Percentiles rank a stretch among this genome's conserved stretches.
Evolutionary conservation across 2,797 vertebrate species (phyloP).

Genomic region (Knipowitschia caucasica): DNA sequence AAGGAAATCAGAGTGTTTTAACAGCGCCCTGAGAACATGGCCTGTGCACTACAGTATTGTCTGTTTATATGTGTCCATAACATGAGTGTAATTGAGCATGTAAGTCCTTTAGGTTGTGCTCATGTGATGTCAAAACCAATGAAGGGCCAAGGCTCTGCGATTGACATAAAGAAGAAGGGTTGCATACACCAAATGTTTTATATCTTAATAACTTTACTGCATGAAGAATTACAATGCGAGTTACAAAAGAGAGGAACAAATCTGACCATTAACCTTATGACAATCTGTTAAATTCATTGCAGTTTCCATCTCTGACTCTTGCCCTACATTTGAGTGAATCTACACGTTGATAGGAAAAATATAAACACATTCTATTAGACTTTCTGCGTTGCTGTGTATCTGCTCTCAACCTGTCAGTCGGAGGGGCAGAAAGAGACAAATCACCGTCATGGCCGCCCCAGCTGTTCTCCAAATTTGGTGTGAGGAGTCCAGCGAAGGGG

Average conservation of each 20-base stretch:
- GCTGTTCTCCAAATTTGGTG: slow-evolving; percentile 83
- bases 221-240: not conserved
- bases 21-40: slow-evolving; percentile 88
- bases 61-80: slow-evolving; percentile 49
- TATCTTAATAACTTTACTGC: too few relatives aligned
- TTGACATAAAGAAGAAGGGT: not conserved
- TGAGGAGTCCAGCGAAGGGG: slow-evolving; percentile 63
- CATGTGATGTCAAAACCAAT: not conserved
- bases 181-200: too few relatives aligned
- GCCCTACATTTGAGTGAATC: not conserved
- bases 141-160: not conserved
- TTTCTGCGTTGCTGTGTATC: slow-evolving; percentile 19
- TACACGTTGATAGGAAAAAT: not conserved
- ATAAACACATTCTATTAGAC: slow-evolving; percentile 23
- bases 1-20: slow-evolving; percentile 98
- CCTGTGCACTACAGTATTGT: slow-evolving; percentile 78
- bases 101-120: slow-evolving; percentile 11
- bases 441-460: slow-evolving; percentile 77
- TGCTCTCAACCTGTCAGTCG: slow-evolving; percentile 72
- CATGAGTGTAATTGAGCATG: slow-evolving; percentile 58
- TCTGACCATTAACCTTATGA: not conserved
- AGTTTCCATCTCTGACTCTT: not conserved
- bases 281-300: not conserved
- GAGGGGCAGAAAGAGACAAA: slow-evolving; percentile 74
- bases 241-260: not conserved